Percentiles rank a stretch among this genome's conserved stretches.
Evolutionary conservation across 2,797 vertebrate species (phyloP).

Genomic region (Lateolabrax maculatus): DNA sequence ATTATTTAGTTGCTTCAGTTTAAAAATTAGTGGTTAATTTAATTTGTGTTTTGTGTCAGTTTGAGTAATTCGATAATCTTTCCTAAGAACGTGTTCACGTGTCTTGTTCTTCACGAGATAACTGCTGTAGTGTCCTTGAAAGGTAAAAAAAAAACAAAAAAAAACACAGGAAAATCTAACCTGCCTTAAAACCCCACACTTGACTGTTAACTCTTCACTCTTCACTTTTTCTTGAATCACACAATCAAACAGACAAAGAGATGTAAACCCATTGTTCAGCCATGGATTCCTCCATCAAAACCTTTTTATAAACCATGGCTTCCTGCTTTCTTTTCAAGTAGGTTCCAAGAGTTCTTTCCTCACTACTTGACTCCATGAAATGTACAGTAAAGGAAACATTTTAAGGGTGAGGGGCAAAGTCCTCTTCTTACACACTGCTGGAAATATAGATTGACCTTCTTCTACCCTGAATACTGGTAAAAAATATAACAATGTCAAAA

Average conservation of each 20-base stretch:
- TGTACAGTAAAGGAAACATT: not conserved
- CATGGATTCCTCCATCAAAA: not conserved
- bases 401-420: not conserved
- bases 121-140: not conserved
- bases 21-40: not conserved
- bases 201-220: too few relatives aligned
- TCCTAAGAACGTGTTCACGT: not conserved
- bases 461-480: not conserved
- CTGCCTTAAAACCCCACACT: not conserved
- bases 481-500: constrained; percentile 11
- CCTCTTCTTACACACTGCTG: not conserved
- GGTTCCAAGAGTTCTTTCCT: not conserved
- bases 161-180: not conserved
- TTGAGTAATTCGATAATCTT: not conserved
- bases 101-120: not conserved
- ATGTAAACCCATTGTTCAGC: not conserved
- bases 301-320: not conserved
- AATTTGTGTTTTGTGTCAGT: not conserved
- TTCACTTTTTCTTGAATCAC: too few relatives aligned
- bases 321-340: not conserved
- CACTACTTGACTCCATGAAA: not conserved
- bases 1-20: not conserved
- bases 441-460: constrained; percentile 21
- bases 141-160: not conserved
- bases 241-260: not conserved